Evolutionary conservation across 2,888 invertebrate species (phyloP), one percentile per base, ranked within the genome.

Genomic region (Neocrepidodera transversa): DNA sequence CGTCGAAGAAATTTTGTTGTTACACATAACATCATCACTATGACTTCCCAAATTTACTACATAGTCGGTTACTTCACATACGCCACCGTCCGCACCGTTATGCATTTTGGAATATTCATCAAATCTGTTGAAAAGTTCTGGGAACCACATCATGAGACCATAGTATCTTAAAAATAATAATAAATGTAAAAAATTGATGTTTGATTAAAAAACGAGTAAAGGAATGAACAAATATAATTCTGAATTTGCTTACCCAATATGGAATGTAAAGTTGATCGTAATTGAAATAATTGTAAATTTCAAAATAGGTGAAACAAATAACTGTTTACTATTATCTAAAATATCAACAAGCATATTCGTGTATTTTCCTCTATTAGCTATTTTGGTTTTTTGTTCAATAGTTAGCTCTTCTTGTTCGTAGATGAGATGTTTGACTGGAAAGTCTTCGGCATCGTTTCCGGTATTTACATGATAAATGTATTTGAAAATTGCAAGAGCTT

Each of bases 71-170:
- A 93, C 92, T 62, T 86, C 81, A 74, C 92, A 92, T 55, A 91
- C 90, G 67, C 86, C 86, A 0, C 89, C 88, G 49, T 85, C 83
- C 45, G 83, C 82, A 69, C 85, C 86, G 49, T 89, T 87, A 79
- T 90, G 86, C 26, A 83, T 81, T 51, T 85, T 83, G 49, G 87
- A 85, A 81, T 86, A 93, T 76, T 91, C 91, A 80, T 93, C 92
- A 78, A 92, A 93, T 45, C 95, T 89, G 78, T 91, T 92, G 81
- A 95, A 96, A 75, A 96, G 84, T 80, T 95, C 95, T 0, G 95
- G 95, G 81, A 95, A 95, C 96, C 96, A 96, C 92, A 96, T 93
- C 92, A 94, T 94, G 53, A 96, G 83, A 36, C 95, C 95, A 78
- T 96, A 96, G 79, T 95, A 96, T 56, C 92, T 90, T 2, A 32